These are phyloP conservation scores for Todiramphus chloris DNA, from an alignment of 2,113 vertebrate genomes.

Conservation along the genomic window DNA sequence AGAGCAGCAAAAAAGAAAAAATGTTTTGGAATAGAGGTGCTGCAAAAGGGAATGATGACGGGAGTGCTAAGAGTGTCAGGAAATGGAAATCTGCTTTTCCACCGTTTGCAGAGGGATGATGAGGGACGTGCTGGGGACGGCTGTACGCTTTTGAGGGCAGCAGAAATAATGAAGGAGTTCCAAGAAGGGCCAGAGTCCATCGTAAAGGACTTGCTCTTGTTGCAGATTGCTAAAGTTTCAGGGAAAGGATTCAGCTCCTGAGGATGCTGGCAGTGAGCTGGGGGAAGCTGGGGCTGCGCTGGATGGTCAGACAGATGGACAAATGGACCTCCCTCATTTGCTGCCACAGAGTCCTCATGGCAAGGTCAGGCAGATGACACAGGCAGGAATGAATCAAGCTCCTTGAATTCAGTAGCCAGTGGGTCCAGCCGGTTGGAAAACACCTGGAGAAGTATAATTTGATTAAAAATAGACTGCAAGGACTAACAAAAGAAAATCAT, in stretches of 20 bases:
- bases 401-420: background rate
- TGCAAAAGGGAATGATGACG: background rate
- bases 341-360: background rate
- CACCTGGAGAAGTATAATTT: background rate
- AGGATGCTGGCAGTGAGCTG: background rate
- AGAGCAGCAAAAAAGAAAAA: background rate
- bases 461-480: constrained; percentile 5
- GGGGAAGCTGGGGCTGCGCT: background rate
- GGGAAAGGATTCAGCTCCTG: background rate
- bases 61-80: background rate
- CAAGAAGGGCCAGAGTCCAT: background rate
- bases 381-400: background rate
- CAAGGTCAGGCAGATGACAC: background rate
- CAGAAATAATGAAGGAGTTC: background rate
- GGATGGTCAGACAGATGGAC: rapidly evolving
- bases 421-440: background rate
- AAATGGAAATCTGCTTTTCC: background rate
- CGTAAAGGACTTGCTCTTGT: background rate
- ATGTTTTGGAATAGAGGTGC: background rate
- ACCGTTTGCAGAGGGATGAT: background rate
- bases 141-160: background rate
- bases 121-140: background rate
- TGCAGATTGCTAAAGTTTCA: background rate
- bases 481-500: background rate
- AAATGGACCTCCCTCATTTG: rapidly evolving